phyloP scores from a whole-genome alignment of 1,140 invertebrate species.

The Akabosia matsudoensis region DNA sequence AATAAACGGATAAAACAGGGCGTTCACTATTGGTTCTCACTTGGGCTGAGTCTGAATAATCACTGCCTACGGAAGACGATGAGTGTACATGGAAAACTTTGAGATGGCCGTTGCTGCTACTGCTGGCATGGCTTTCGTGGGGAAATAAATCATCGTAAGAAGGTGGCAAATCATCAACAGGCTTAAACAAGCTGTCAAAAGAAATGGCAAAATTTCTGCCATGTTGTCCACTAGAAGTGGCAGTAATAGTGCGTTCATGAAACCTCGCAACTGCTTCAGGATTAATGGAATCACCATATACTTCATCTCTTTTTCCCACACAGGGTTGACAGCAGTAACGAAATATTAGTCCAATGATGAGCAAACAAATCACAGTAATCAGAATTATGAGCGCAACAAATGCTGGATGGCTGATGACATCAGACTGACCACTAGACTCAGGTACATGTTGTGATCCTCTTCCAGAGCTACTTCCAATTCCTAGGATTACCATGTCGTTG shows the following conservation, averaged over 20 bases:
- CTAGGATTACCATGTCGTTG: neutral
- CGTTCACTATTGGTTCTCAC: too few species aligned
- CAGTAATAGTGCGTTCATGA: neutral
- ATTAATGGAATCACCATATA: neutral
- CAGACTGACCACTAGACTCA: conserved; percentile 19
- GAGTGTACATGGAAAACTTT: too few species aligned
- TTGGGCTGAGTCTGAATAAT: too few species aligned
- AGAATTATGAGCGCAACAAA: conserved; percentile 23
- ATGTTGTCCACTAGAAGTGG: neutral
- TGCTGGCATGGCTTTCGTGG: too few species aligned
- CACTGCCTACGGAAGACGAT: too few species aligned
- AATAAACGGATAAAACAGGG: neutral
- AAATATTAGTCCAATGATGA: conserved; percentile 24
- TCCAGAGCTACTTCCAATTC: neutral
- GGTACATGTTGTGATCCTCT: neutral
- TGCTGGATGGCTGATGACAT: neutral
- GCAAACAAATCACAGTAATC: conserved; percentile 21
- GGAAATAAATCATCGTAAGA: conserved; percentile 24
- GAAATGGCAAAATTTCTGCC: neutral
- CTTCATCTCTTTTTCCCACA: conserved; percentile 7
- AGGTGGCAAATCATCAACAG: neutral
- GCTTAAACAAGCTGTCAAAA: neutral
- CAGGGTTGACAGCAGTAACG: conserved; percentile 29
- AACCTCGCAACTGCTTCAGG: conserved; percentile 6
- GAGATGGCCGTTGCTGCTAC: too few species aligned